Evolutionary conservation across 2,113 vertebrate genomes (phyloP), one percentile per base, ranked within the genome.

Genomic region (Epinephelus fuscoguttatus): DNA sequence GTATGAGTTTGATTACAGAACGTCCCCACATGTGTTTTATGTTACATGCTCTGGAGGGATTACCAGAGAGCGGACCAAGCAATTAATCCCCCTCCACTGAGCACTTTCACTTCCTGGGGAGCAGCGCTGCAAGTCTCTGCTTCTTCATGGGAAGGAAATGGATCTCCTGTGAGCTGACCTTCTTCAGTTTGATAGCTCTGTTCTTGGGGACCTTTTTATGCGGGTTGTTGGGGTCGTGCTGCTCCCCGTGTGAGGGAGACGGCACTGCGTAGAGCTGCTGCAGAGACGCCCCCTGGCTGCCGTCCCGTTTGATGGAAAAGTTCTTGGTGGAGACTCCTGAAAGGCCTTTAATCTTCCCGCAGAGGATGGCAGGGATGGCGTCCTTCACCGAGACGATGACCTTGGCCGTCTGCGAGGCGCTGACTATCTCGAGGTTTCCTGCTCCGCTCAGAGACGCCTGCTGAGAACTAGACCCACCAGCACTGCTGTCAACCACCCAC

Each of bases 121-220:
- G 97, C 95, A 99, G 97, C 59, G 98, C 97, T 69, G 98, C 96
- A 2, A 99, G 96, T 91, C 98, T 96, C 94, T 99, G 98, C 95
- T 99, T 99, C 96, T 99, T 99, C 92, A 99, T 97, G 45, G 98
- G 98, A 73, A 99, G 97, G 93, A 99, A 98, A 82, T 99, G 98
- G 93, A 99, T 99, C 94, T 99, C 98, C 75, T 99, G 98, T 15
- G 98, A 98, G 96, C 97, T 98, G 94, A 99, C 96, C 96, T 99
- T 99, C 96, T 99, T 99, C 96, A 99, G 94, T 93, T 99, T 99
- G 94, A 99, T 97, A 25, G 95, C 97, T 93, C 98, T 95, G 93
- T 93, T 98, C 96, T 98, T 99, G 52, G 97, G 85, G 37, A 96
- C 93, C 95, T 99, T 99, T 92, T 97, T 97, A 0, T 97, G 95